A percentile compares a stretch with the other conserved stretches of the same genome.
Evolutionary conservation across 2,113 vertebrate genomes (phyloP).

Genomic region (Perognathus longimembris): DNA sequence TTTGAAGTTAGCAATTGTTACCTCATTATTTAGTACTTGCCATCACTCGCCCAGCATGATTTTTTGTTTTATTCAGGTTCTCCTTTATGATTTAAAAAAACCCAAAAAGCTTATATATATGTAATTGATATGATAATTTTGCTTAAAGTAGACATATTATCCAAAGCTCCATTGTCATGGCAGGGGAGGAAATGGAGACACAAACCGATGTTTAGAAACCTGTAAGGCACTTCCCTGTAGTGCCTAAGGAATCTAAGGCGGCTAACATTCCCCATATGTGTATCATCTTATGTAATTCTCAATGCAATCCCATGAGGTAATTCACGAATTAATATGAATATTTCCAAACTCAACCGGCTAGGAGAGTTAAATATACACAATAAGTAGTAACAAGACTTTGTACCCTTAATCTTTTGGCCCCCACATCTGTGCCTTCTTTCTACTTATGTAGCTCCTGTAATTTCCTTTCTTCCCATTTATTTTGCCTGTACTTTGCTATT

Average conservation of each 20-base stretch:
- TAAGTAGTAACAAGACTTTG: background rate
- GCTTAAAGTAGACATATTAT: background rate
- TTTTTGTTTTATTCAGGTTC: background rate
- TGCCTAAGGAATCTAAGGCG: background rate
- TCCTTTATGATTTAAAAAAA: background rate
- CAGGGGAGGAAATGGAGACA: background rate
- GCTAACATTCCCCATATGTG: background rate
- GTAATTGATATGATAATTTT: constrained; percentile 27
- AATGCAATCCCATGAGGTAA: background rate
- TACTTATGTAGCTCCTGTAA: background rate
- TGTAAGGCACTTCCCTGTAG: background rate
- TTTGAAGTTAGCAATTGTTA: constrained; percentile 46
- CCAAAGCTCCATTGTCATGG: background rate
- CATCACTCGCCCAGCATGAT: background rate
- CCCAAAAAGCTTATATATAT: no score
- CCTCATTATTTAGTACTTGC: background rate
- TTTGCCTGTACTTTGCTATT: constrained; percentile 57
- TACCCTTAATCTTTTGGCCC: background rate
- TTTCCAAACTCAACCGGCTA: constrained; percentile 11
- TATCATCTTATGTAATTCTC: constrained; percentile 8
- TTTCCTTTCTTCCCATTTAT: constrained; percentile 9
- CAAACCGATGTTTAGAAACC: background rate
- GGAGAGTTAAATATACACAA: background rate
- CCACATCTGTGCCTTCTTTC: constrained; percentile 30
- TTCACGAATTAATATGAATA: background rate